These are phyloP conservation scores for Sciurus niger DNA, from an alignment of 2,113 vertebrate species.

Conservation along the genomic window DNA sequence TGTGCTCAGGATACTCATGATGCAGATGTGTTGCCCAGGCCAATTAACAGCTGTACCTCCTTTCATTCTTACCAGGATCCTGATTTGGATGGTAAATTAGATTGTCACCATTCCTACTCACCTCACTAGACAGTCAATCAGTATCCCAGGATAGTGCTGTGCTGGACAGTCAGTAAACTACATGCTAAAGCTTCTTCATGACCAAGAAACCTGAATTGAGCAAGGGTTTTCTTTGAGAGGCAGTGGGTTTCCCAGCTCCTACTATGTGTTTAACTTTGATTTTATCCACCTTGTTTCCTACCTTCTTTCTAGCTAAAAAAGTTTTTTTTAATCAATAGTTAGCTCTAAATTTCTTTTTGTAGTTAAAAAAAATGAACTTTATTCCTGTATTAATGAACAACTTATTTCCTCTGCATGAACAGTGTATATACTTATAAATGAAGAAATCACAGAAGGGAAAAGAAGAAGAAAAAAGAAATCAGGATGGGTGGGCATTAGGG, in stretches of 20 bases:
- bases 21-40: not conserved
- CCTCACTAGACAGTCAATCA: not conserved
- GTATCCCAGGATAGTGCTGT: not conserved
- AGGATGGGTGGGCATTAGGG: not conserved
- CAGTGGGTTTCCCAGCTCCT: not conserved
- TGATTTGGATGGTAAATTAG: not conserved
- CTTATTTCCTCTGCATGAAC: not conserved
- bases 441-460: not conserved
- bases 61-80: not conserved
- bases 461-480: not conserved
- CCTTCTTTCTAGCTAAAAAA: not conserved
- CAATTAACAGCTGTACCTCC: not conserved
- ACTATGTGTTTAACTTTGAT: not conserved
- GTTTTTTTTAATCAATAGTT: constrained; percentile 17
- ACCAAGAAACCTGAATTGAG: not conserved
- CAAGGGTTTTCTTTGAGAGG: not conserved
- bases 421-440: not conserved
- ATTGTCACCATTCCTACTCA: not conserved
- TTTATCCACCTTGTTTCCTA: not conserved
- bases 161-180: not conserved
- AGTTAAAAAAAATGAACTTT: not conserved
- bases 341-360: not conserved
- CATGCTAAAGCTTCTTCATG: not conserved
- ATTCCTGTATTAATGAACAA: not conserved
- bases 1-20: not conserved